Evolutionary conservation across 2,888 invertebrate genomes (phyloP).

Genomic region (Cremastinae sp.): DNA sequence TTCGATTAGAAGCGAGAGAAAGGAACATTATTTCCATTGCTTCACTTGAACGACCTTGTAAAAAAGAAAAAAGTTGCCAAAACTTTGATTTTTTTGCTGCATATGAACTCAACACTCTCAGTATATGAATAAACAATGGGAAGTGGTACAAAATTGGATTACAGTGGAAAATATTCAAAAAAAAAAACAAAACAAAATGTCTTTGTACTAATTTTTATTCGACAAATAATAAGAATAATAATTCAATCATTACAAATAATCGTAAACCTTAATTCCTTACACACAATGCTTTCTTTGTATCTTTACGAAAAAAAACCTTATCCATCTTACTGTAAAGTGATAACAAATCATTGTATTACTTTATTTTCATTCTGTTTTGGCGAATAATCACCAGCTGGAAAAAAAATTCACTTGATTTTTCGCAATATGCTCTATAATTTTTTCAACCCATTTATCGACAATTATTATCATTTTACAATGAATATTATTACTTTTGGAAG

Average conservation of each 20-base stretch:
- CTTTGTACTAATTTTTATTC: conserved; percentile 79
- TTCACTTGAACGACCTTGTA: too few species aligned
- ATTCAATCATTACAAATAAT: conserved; percentile 75
- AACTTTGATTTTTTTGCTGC: too few species aligned
- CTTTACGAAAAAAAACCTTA: conserved; percentile 39
- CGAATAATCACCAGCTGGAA: too few species aligned
- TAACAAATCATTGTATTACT: neutral
- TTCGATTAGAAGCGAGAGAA: too few species aligned
- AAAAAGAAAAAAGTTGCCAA: too few species aligned
- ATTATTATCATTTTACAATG: neutral
- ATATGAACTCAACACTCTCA: too few species aligned
- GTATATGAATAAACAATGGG: too few species aligned
- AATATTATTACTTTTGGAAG: conserved; percentile 40
- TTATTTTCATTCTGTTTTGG: conserved; percentile 39
- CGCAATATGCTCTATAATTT: too few species aligned
- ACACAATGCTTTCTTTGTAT: conserved; percentile 60
- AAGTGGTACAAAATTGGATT: too few species aligned
- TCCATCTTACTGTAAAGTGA: neutral
- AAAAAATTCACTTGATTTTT: too few species aligned
- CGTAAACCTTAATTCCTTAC: conserved; percentile 76
- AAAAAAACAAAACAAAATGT: conserved; percentile 9
- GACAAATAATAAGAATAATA: conserved; percentile 78
- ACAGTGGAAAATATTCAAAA: neutral
- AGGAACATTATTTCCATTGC: too few species aligned
- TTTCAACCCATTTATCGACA: conserved; percentile 13